Percentiles rank a stretch among this genome's conserved stretches.
Conservation (phyloP, 2,797 vertebrate genomes). For the Pseudopleuronectes americanus region DNA sequence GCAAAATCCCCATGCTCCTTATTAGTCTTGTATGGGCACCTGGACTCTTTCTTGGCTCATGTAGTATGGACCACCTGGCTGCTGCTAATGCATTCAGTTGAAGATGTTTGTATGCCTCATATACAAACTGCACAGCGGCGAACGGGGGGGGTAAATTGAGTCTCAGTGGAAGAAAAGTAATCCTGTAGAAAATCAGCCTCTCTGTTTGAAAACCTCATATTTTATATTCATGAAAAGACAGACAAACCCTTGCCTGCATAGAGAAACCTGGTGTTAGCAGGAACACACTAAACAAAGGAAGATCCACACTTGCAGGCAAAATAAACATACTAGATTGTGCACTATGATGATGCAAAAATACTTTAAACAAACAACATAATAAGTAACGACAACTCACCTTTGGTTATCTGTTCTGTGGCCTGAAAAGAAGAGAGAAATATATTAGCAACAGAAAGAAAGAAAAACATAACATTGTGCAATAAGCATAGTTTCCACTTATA, state of each 20-base stretch:
- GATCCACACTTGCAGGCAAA: too few relatives aligned
- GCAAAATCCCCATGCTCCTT: conserved; percentile 60
- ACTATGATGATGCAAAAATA: background rate
- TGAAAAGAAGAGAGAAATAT: conserved; percentile 72
- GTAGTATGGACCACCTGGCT: conserved; percentile 46
- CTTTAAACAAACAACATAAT: conserved; percentile 9
- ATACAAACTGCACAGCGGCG: conserved; percentile 16
- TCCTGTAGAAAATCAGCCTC: conserved; percentile 7
- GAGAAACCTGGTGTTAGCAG: too few relatives aligned
- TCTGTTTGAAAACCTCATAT: conserved; percentile 17
- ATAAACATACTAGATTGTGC: too few relatives aligned
- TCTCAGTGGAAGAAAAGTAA: conserved; percentile 23
- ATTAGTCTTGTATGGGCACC: conserved; percentile 59
- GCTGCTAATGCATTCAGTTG: conserved; percentile 20
- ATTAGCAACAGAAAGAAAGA: conserved; percentile 18
- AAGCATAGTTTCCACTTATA: background rate
- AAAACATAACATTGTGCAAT: background rate
- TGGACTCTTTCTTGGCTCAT: conserved; percentile 58
- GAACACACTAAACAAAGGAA: too few relatives aligned
- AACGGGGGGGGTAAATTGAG: conserved; percentile 10
- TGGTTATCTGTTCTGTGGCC: conserved; percentile 99
- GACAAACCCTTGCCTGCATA: background rate
- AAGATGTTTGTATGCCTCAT: conserved; percentile 25
- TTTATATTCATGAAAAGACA: conserved; percentile 1
- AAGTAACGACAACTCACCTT: conserved; percentile 89